phyloP scores from a whole-genome alignment of 1,140 invertebrate genomes.

The Zophobas atratus region DNA sequence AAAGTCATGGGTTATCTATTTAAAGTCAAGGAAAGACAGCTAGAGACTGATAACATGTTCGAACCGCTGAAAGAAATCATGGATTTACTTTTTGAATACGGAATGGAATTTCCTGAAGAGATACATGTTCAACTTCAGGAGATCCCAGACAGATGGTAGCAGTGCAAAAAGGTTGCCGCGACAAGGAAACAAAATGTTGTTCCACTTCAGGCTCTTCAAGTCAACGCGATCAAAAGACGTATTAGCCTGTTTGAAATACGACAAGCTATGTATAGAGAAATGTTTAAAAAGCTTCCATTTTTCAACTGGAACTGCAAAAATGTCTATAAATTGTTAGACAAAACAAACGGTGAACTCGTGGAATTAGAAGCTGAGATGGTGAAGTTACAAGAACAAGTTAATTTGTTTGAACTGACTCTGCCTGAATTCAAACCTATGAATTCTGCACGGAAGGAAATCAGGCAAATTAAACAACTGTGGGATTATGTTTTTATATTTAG shows the following conservation, averaged over 20 bases:
- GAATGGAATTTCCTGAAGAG: slow-evolving; percentile 82
- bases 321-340: slow-evolving; percentile 84
- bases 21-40: slow-evolving; percentile 74
- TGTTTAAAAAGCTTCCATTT: slow-evolving; percentile 77
- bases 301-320: slow-evolving; percentile 82
- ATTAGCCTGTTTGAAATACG: slow-evolving; percentile 85
- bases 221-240: slow-evolving; percentile 75
- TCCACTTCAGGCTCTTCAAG: slow-evolving; percentile 79
- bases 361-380: slow-evolving; percentile 81
- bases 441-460: slow-evolving; percentile 83
- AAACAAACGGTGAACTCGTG: slow-evolving; percentile 78
- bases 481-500: slow-evolving; percentile 89
- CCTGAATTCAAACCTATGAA: slow-evolving; percentile 87
- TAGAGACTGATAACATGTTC: slow-evolving; percentile 81
- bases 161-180: slow-evolving; percentile 87
- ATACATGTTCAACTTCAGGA: slow-evolving; percentile 75
- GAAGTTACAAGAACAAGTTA: slow-evolving; percentile 80
- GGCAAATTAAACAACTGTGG: slow-evolving; percentile 88
- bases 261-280: slow-evolving; percentile 83
- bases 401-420: slow-evolving; percentile 88
- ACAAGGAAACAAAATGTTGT: slow-evolving; percentile 90
- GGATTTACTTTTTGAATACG: slow-evolving; percentile 79
- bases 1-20: slow-evolving; percentile 75
- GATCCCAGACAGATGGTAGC: slow-evolving; percentile 90
- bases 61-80: slow-evolving; percentile 86